Evolutionary conservation across 2,113 vertebrate genomes (phyloP).

Genomic region (Scortum barcoo): DNA sequence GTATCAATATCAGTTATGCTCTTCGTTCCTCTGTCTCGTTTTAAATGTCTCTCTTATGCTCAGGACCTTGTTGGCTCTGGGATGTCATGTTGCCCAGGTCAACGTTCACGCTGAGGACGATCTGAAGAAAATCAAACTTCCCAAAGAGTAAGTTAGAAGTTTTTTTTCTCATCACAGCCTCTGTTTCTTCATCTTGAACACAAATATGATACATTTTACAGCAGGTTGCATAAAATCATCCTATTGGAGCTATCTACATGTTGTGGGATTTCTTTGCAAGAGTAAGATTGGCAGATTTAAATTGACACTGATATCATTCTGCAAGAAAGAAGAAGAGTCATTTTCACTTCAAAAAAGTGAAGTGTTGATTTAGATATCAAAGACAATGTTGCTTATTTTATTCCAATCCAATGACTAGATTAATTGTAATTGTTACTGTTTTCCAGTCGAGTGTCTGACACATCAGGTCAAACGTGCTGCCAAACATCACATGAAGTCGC

Average conservation of each 20-base stretch:
- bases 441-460: not conserved
- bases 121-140: constrained; percentile 95
- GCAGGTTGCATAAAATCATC: not conserved
- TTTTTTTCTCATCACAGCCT: not conserved
- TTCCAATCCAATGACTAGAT: no score
- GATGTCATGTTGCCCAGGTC: constrained; percentile 93
- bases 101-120: constrained; percentile 93
- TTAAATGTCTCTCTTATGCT: not conserved
- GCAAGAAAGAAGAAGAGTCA: not conserved
- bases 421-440: not conserved
- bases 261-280: not conserved
- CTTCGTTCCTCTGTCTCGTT: constrained; percentile 5
- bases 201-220: not conserved
- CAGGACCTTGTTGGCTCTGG: constrained; percentile 95
- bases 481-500: not conserved
- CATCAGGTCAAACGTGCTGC: not conserved
- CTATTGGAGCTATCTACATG: not conserved
- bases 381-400: not conserved
- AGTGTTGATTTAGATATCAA: not conserved
- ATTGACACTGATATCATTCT: not conserved
- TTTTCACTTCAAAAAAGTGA: not conserved
- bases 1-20: not conserved
- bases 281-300: not conserved
- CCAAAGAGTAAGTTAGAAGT: constrained; percentile 87
- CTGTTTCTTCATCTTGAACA: not conserved